Evolutionary conservation across 2,888 invertebrate genomes (phyloP), one percentile per base, ranked within the genome.

Genomic region (Apodemia zela): DNA sequence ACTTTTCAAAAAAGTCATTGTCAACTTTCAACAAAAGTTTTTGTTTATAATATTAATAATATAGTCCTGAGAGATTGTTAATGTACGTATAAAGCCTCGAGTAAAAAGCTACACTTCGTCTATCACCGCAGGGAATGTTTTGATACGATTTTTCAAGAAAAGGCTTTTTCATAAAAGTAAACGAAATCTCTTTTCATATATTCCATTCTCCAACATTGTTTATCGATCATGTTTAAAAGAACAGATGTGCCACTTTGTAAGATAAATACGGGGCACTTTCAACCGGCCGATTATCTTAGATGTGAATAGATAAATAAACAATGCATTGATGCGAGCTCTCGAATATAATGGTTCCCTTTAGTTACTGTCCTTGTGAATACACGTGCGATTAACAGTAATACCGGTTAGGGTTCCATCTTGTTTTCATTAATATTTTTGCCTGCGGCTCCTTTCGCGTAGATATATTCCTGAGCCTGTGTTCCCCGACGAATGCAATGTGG

Each of bases 191-290:
- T 54, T 51, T 49, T 54, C 7, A 54, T 21, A 54, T 25, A 25
- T 51, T 51, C 51, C 18, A 21, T 8, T 4, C 17, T 21, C 54
- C 25, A 10, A 25, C 25, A 54, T 54, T 54, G 61, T 62, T 51
- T 64, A 61, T 67, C 65, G 57, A 54, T 54, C 54, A 54, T 25
- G 54, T 21, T 25, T 67, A 72, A 68, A 72, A 66, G 71, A 78
- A 75, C 79, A 79, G 77, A 78, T 77, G 79, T 69, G 75, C 75
- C 76, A 76, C 81, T 82, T 79, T 67, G 75, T 74, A 75, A 79
- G 69, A 77, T 75, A 84, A 82, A 82, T 78, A 81, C 63, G 66
- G 66, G 65, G 57, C 63, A 65, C 65, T 59, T 68, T 42, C 38
- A 61, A 61, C 61, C 57, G n/a, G 60, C 35, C 65, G 69, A 71